These are phyloP conservation scores for Fulmarus glacialis DNA, from an alignment of 2,113 vertebrate genomes.

Conservation along the genomic window DNA sequence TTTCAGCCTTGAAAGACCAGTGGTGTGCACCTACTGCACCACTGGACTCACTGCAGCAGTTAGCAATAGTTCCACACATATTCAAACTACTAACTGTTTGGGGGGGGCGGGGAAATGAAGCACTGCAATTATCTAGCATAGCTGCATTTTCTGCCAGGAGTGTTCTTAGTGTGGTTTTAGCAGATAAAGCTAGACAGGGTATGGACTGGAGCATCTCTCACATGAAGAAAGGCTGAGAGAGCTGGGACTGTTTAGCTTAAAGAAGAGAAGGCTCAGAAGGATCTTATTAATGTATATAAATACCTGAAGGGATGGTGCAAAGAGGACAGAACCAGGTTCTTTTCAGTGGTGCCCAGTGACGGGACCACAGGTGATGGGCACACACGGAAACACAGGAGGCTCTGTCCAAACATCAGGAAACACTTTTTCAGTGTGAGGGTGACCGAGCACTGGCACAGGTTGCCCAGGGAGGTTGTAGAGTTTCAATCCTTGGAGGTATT, in stretches of 20 bases:
- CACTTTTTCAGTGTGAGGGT: background rate
- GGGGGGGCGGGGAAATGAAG: background rate
- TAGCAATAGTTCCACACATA: background rate
- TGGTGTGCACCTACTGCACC: background rate
- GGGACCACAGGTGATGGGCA: background rate
- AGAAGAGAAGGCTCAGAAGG: background rate
- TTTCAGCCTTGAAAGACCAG: background rate
- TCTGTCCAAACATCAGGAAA: background rate
- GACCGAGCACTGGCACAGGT: background rate
- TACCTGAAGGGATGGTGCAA: background rate
- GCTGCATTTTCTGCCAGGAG: background rate
- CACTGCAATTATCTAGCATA: background rate
- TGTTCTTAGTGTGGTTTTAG: background rate
- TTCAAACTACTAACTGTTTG: background rate
- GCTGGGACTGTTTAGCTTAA: background rate
- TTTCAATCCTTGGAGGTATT: background rate
- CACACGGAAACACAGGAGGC: background rate
- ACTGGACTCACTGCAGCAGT: background rate
- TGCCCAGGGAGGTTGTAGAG: background rate
- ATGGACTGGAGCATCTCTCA: background rate
- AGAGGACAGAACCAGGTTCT: background rate
- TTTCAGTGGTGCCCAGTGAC: background rate
- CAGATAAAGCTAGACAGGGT: background rate
- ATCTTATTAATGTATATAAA: fast-evolving
- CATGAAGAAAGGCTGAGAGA: fast-evolving